Evolutionary conservation across 2,797 vertebrate species (phyloP).

Genomic region (Chrosomus eos): DNA sequence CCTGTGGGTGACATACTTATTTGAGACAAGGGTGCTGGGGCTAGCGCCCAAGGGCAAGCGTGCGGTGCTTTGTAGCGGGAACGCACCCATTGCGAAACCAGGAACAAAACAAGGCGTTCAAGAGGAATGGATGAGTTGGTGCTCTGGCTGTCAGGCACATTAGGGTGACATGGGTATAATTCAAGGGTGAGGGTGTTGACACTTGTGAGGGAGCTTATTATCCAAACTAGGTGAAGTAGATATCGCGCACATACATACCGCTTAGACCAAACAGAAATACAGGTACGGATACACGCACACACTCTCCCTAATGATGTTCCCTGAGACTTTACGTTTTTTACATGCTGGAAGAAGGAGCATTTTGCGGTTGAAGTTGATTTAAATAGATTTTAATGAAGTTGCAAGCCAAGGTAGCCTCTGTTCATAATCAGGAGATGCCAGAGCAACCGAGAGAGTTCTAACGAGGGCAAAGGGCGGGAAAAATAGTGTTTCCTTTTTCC

Average conservation of each 20-base stretch:
- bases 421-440: conserved; percentile 76
- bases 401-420: conserved; percentile 75
- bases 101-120: conserved; percentile 73
- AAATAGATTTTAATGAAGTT: conserved; percentile 86
- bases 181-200: conserved; percentile 75
- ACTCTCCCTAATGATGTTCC: conserved; percentile 79
- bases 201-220: conserved; percentile 80
- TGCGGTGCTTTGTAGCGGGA: conserved; percentile 69
- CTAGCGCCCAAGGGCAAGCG: conserved; percentile 69
- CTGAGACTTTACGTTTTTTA: conserved; percentile 73
- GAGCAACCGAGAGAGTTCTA: conserved; percentile 74
- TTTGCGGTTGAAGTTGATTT: conserved; percentile 82
- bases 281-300: conserved; percentile 44
- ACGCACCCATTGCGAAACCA: conserved; percentile 62
- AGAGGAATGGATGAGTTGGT: conserved; percentile 66
- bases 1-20: conserved; percentile 67
- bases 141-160: conserved; percentile 73
- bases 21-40: conserved; percentile 64
- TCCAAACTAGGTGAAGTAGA: conserved; percentile 73
- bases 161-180: conserved; percentile 72
- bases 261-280: conserved; percentile 46
- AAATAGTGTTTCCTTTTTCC: conserved; percentile 69
- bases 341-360: conserved; percentile 74
- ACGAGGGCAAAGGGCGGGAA: conserved; percentile 80
- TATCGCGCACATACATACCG: conserved; percentile 49